These are phyloP conservation scores for Rambutsinella grinnellia DNA, from an alignment of 2,888 invertebrate genomes.

Conservation along the genomic window DNA sequence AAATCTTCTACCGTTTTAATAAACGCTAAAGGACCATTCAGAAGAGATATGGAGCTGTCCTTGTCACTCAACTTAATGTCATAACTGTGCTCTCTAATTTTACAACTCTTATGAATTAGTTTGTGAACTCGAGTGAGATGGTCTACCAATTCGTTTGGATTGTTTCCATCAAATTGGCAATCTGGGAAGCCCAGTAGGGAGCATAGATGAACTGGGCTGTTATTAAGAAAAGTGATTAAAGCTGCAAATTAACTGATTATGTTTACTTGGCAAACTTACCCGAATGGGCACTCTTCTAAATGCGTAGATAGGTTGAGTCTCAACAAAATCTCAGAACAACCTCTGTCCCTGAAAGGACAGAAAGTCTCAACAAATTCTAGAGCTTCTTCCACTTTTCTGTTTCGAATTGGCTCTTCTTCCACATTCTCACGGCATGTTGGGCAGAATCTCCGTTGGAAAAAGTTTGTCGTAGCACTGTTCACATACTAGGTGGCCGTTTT, in stretches of 20 bases:
- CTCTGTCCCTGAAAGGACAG: background rate
- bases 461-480: background rate
- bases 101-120: background rate
- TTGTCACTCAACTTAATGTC: too few relatives aligned
- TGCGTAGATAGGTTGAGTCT: background rate
- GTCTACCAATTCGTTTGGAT: background rate
- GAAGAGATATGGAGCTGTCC: too few relatives aligned
- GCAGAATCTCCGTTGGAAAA: background rate
- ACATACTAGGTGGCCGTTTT: background rate
- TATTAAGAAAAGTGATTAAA: background rate
- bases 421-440: background rate
- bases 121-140: slow-evolving; percentile 5
- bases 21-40: too few relatives aligned
- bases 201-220: slow-evolving; percentile 5
- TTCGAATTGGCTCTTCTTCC: background rate
- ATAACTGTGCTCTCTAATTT: too few relatives aligned
- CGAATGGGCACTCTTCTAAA: background rate
- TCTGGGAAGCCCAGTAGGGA: background rate
- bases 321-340: background rate
- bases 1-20: too few relatives aligned
- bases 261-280: background rate
- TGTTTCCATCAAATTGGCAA: slow-evolving; percentile 1
- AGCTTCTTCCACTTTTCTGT: background rate
- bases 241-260: too few relatives aligned
- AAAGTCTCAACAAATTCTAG: background rate